Base-by-base conservation (phyloP, 2,113 vertebrate genomes). In the Pogonocichla stellata region DNA sequence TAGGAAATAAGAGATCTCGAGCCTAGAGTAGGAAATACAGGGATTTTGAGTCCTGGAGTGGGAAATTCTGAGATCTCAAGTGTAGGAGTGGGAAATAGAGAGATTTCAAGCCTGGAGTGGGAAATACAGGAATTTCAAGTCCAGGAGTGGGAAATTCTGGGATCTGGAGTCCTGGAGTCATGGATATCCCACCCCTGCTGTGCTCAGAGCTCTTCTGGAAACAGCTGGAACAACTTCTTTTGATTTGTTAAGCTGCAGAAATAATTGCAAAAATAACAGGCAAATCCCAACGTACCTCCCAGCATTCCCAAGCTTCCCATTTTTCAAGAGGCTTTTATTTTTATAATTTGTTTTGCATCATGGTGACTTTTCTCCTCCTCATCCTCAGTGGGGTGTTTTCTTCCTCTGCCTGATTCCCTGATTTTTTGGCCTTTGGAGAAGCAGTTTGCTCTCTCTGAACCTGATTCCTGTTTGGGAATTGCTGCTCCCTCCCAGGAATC, bases 71-170 rank as follows among this genome's bases (percentile, higher is more conserved):
- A 13, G 40, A 40, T 40, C 40, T 40, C 40, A 40, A 40, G 40
- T 40, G 40, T 12, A 2, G 8, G 18, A 45, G 19, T 43, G 8
- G 42, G 19, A n/a, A 57, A 57, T 47, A 5, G 10, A 2, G 56
- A 26, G 3, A 6, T 5, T 5, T 53, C 1, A 2, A 29, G 33
- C 5, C 69, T 78, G 71, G 61, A 47, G 33, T 34, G 9, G 24
- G 45, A 18, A 22, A 38, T 4, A 4, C 5, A 9, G 65, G 24
- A 4, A 4, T 8, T 13, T 43, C 0, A 0, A 38, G 5, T 8
- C 9, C 61, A 72, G 70, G 56, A 29, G 19, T 48, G 11, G 19
- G 25, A 3, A 36, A 47, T 29, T 5, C 6, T 8, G 73, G 31
- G 1, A 5, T 10, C 5, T 51, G 2, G 4, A 24, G 22, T 17